Conservation (phyloP, 64 coral and sea anemone species). For the Pocillopora verrucosa region DNA sequence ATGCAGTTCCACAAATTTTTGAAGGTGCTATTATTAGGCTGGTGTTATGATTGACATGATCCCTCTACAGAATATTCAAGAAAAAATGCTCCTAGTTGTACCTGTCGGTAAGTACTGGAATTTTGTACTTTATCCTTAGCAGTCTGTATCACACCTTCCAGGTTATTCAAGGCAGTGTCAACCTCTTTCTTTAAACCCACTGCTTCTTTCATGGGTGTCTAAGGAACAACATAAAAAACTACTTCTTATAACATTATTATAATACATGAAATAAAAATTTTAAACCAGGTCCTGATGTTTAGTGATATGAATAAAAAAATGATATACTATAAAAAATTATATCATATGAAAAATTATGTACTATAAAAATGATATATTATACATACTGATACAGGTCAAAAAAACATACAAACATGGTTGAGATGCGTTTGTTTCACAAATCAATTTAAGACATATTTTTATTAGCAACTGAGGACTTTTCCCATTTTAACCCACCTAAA, state of each 20-base stretch:
- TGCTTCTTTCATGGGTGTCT: conserved; percentile 68
- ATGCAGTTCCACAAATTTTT: no score
- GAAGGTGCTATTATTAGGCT: background rate
- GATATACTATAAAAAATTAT: no score
- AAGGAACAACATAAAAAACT: background rate
- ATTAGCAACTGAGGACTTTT: no score
- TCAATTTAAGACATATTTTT: no score
- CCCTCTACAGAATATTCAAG: background rate
- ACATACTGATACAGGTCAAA: no score
- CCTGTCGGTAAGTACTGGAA: conserved; percentile 56
- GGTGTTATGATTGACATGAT: background rate
- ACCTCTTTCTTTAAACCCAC: conserved; percentile 22
- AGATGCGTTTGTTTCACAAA: no score
- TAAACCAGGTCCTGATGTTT: no score
- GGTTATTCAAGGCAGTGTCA: conserved; percentile 23
- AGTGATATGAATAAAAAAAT: no score
- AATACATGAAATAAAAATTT: no score
- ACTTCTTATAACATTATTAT: background rate
- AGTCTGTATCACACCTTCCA: conserved; percentile 38
- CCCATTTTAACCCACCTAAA: no score
- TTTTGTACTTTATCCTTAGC: conserved; percentile 49
- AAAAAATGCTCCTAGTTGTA: background rate
- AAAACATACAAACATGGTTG: background rate
- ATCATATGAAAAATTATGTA: no score
- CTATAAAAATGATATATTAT: no score